Conservation (phyloP, 1,140 invertebrate genomes). For the Mylabris phalerata region DNA sequence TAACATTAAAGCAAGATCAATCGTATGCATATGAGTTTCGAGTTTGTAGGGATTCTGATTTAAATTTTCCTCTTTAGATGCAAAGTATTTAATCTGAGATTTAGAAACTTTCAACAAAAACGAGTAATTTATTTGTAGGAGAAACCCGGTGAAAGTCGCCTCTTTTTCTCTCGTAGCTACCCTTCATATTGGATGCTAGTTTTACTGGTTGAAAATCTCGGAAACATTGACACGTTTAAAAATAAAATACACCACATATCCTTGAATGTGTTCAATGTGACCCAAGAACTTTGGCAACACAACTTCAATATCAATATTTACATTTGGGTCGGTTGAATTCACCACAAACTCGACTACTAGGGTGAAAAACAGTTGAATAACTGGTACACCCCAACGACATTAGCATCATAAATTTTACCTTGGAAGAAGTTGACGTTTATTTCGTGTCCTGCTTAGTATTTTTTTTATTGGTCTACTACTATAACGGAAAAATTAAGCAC, state of each 20-base stretch:
- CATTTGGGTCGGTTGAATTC: not conserved
- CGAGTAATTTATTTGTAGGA: conserved; percentile 9
- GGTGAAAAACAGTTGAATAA: not conserved
- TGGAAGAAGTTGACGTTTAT: no score
- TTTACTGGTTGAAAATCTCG: no score
- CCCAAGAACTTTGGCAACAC: not conserved
- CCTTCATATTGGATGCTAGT: not conserved
- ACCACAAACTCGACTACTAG: not conserved
- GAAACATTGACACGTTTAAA: not conserved
- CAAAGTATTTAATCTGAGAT: conserved; percentile 23
- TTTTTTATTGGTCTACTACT: no score
- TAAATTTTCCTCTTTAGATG: conserved; percentile 21
- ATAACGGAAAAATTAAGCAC: no score
- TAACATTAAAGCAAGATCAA: conserved; percentile 25
- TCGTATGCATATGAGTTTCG: conserved; percentile 32
- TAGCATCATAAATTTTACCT: no score
- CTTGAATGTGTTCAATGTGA: not conserved
- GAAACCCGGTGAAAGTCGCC: conserved; percentile 4
- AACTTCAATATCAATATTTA: not conserved
- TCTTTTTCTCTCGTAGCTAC: not conserved
- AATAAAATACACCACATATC: conserved; percentile 7
- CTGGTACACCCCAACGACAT: not conserved
- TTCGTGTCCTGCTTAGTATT: no score
- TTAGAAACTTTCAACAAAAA: conserved; percentile 11
- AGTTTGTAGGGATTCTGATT: conserved; percentile 17